Evolutionary conservation across 2,888 invertebrate genomes (phyloP), one percentile per base, ranked within the genome.

Genomic region (Drosophila ustulata): DNA sequence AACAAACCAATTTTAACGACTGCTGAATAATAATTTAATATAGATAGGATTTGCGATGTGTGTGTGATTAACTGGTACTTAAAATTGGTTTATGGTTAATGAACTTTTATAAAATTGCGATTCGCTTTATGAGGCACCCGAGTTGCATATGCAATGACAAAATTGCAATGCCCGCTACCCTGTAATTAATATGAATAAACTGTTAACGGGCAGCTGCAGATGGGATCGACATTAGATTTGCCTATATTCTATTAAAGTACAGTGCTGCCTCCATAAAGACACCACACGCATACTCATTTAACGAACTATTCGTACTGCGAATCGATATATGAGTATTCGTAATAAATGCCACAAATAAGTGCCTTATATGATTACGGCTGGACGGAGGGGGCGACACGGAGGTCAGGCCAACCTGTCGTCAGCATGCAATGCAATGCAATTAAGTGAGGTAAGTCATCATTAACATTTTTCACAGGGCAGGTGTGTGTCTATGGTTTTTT

Each of bases 391-490:
- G 53, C 11, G 25, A 45, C 23, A 43, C 18, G 53, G 53, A 50
- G 25, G 13, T 32, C 30, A 55, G 43, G 45, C 13, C 50, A 62
- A 64, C 58, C 74, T 52, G 78, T 70, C 46, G 63, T 56, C 23
- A 71, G 55, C 41, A 53, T 53, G 56, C 53, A 53, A 67, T 75
- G 66, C 66, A 65, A 61, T 73, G 68, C 75, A 79, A 87, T 81
- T 84, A 76, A 64, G 37, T 61, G 18, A 58, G 56, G 51, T 47
- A 66, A 59, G 67, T 53, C 66, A 85, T 67, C 62, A 88, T 85
- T 85, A 79, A 88, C 86, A 85, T 86, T 85, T 82, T 73, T 45
- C 71, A 71, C 57, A 79, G 79, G 78, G 84, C 86, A 88, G 85
- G 80, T 85, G 88, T 79, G 53, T 65, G 50, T 43, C 37, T 37